Conservation (phyloP, 37 sponge, comb jelly and placozoan species). For the Haliclona indistincta region DNA sequence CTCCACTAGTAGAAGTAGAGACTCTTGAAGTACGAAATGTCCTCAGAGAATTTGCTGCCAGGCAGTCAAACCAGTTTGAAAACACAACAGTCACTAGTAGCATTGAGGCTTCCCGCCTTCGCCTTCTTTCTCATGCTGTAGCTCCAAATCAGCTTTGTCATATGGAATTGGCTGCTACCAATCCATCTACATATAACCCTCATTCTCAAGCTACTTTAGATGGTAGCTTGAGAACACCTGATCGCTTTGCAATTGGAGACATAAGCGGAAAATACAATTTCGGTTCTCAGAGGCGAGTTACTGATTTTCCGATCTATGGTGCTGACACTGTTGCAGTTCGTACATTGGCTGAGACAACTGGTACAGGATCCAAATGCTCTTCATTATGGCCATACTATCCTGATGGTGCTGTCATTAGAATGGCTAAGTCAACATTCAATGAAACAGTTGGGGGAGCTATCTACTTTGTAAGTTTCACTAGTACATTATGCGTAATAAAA, state of each 20-base stretch:
- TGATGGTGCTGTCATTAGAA: constrained; percentile 3
- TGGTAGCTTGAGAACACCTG: constrained; percentile 19
- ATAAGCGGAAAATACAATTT: background rate
- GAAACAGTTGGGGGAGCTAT: constrained; percentile 22
- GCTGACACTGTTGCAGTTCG: background rate
- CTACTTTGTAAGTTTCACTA: constrained; percentile 39
- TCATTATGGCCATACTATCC: constrained; percentile 5
- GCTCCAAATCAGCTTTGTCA: constrained; percentile 4
- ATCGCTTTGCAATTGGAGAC: constrained; percentile 33
- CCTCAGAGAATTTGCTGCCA: background rate
- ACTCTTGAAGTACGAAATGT: background rate
- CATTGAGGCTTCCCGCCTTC: background rate
- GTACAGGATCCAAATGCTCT: background rate
- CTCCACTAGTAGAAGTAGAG: constrained; percentile 45
- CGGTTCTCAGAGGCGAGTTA: background rate
- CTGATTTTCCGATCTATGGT: constrained; percentile 57
- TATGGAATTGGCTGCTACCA: background rate
- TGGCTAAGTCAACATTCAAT: constrained; percentile 46
- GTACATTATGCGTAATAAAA: background rate
- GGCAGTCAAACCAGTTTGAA: constrained; percentile 38
- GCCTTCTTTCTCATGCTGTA: background rate
- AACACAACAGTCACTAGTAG: constrained; percentile 21
- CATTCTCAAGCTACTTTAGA: background rate
- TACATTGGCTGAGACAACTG: background rate
- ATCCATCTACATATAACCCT: background rate